These are phyloP conservation scores for Lagorchestes hirsutus DNA, from an alignment of 2,797 vertebrate genomes.

Conservation along the genomic window DNA sequence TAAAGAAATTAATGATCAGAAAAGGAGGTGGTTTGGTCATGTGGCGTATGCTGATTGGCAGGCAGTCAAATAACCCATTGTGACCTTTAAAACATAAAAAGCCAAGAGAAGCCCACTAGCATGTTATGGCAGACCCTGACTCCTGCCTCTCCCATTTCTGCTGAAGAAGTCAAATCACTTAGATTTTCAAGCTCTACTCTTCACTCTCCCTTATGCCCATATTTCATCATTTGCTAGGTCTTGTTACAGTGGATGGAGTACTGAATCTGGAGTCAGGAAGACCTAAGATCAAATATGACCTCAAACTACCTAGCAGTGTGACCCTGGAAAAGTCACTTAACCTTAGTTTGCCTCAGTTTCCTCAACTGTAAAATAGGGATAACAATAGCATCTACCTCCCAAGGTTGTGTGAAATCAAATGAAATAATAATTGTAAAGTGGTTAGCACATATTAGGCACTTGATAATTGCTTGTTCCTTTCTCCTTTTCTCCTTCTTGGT, in stretches of 20 bases:
- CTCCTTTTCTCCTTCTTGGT: neutral
- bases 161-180: neutral
- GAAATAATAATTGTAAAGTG: neutral
- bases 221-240: neutral
- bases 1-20: neutral
- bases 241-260: neutral
- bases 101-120: neutral
- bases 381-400: neutral
- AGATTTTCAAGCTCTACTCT: neutral
- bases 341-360: neutral
- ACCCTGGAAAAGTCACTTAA: neutral
- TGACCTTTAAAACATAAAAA: neutral
- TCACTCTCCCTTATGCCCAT: neutral
- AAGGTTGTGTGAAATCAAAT: neutral
- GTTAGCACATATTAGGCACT: neutral
- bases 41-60: neutral
- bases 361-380: neutral
- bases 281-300: neutral
- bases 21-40: neutral
- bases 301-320: neutral
- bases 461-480: neutral
- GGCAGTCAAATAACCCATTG: neutral
- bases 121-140: neutral
- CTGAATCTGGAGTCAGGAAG: neutral
- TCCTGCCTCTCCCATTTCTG: neutral